Conservation (phyloP, 2,888 invertebrate species). For the Scrobipalpa costella region DNA sequence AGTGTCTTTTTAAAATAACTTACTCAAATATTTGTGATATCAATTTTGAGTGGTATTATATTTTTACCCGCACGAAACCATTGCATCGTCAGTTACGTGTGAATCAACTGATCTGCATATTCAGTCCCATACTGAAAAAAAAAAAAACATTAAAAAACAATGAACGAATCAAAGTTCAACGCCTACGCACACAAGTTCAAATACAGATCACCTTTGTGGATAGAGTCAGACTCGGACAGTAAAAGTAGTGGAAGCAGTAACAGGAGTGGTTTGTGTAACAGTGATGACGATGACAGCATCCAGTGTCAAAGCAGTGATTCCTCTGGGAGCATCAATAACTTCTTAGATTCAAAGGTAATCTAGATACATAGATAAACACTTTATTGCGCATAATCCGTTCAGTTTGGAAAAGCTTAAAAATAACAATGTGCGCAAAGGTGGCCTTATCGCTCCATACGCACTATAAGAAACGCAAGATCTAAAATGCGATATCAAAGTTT, state of each 20-base stretch:
- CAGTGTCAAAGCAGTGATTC: conserved; percentile 53
- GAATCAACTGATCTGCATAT: neutral
- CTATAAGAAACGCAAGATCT: no score
- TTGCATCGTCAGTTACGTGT: no score
- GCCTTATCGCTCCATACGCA: no score
- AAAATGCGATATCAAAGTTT: no score
- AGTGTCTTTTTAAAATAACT: no score
- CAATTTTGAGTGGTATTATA: no score
- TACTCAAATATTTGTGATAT: no score
- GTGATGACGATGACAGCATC: conserved; percentile 64
- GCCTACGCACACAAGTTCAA: conserved; percentile 73
- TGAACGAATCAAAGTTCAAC: conserved; percentile 52
- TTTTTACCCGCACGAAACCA: no score
- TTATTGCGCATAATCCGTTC: no score
- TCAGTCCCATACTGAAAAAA: neutral
- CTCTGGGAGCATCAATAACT: conserved; percentile 74
- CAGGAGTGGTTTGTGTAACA: conserved; percentile 42
- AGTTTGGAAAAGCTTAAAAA: no score
- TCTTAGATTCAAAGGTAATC: conserved; percentile 69
- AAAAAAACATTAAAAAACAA: neutral
- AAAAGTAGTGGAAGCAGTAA: conserved; percentile 45
- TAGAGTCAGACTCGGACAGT: conserved; percentile 73
- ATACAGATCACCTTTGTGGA: conserved; percentile 76
- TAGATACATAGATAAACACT: no score
- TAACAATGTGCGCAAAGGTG: no score